Evolutionary conservation across 2,797 vertebrate species (phyloP).

Genomic region (Argyrosomus regius): DNA sequence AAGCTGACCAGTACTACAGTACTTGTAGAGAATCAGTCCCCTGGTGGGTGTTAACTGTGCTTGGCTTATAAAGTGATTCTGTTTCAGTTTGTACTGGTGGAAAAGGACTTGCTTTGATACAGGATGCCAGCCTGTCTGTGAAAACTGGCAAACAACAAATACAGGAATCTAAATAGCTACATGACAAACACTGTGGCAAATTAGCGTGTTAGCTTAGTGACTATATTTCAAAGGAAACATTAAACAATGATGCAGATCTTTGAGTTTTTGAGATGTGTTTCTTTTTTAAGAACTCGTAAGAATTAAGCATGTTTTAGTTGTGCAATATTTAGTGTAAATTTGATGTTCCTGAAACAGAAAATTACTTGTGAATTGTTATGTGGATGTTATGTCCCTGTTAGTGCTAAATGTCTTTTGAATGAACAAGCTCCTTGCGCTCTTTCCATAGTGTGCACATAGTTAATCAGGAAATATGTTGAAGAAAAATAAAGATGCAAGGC

Average conservation of each 20-base stretch:
- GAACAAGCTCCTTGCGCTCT: background rate
- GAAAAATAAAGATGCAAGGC: background rate
- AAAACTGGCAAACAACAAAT: constrained; percentile 21
- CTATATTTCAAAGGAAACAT: background rate
- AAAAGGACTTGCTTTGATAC: constrained; percentile 29
- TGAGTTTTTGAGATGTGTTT: background rate
- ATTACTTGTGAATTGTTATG: background rate
- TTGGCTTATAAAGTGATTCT: constrained; percentile 27
- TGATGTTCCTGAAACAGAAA: background rate
- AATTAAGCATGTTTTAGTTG: background rate
- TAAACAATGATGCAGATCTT: background rate
- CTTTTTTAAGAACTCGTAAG: background rate
- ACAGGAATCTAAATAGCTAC: constrained; percentile 8
- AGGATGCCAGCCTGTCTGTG: constrained; percentile 2
- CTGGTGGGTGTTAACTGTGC: constrained; percentile 25
- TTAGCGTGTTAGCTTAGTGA: background rate
- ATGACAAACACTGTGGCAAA: background rate
- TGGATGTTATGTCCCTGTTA: background rate
- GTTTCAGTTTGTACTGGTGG: constrained; percentile 19
- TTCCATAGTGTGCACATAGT: background rate
- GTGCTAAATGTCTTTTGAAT: background rate
- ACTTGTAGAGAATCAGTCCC: constrained; percentile 9
- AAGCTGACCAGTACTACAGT: background rate
- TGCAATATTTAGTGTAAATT: background rate
- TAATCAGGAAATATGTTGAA: background rate